A percentile compares a stretch with the other conserved stretches of the same genome.
These are phyloP conservation scores for Nothoprocta perdicaria DNA, from an alignment of 2,113 vertebrate genomes.

Conservation along the genomic window DNA sequence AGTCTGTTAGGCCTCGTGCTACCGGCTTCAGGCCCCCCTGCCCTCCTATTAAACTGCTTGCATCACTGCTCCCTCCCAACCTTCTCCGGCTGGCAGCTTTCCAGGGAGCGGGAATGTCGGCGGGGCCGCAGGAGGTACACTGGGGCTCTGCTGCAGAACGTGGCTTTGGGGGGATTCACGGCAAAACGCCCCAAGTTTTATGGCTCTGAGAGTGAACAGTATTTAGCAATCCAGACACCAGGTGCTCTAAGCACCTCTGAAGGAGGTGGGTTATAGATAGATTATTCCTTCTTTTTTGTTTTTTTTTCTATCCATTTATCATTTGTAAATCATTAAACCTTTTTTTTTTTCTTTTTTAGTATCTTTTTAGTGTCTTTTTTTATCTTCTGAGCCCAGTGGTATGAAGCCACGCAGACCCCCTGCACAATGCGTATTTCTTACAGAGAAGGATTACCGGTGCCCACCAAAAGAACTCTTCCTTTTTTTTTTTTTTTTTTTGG, in stretches of 20 bases:
- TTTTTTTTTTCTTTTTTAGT: background rate
- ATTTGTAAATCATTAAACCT: background rate
- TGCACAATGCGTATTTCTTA: background rate
- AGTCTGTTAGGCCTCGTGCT: slow-evolving; percentile 65
- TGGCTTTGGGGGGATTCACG: background rate
- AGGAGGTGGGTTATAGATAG: background rate
- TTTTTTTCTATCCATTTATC: background rate
- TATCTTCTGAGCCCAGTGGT: background rate
- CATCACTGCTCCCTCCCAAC: slow-evolving; percentile 2
- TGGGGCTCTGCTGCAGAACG: background rate
- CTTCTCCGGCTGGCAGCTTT: slow-evolving; percentile 62
- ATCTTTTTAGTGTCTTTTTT: background rate
- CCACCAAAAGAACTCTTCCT: too few relatives aligned
- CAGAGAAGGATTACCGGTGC: background rate
- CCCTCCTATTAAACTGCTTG: slow-evolving; percentile 56
- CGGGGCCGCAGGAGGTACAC: background rate
- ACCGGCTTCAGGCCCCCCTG: slow-evolving; percentile 53
- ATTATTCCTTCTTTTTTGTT: background rate
- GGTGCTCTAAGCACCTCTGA: slow-evolving; percentile 27
- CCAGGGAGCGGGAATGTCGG: slow-evolving; percentile 43
- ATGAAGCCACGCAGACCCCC: background rate
- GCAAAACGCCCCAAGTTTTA: background rate
- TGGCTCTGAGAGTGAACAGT: background rate
- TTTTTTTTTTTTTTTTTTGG: background rate
- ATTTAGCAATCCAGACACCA: background rate